Evolutionary conservation across 2,888 invertebrate genomes (phyloP).

Genomic region (Dicycla oo): DNA sequence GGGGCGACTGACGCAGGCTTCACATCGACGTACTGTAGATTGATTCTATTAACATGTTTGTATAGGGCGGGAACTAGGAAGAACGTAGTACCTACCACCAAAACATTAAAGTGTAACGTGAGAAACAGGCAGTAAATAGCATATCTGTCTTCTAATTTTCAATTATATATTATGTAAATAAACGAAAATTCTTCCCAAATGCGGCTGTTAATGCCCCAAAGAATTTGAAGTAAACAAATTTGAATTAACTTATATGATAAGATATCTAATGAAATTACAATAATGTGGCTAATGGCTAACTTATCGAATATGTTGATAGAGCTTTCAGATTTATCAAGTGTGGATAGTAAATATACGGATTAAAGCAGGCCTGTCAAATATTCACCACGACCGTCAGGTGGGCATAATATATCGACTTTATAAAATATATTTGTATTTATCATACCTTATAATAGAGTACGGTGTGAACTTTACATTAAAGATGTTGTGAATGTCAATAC

Average conservation of each 20-base stretch:
- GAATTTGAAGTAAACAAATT: constrained; percentile 46
- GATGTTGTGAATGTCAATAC: constrained; percentile 27
- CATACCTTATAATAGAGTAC: constrained; percentile 8
- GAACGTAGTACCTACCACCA: constrained; percentile 1
- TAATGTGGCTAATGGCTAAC: constrained; percentile 41
- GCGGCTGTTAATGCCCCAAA: constrained; percentile 22
- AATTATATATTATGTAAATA: constrained; percentile 62
- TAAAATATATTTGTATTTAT: constrained; percentile 23
- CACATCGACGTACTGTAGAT: constrained; percentile 58
- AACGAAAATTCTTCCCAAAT: constrained; percentile 42
- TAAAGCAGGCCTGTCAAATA: constrained; percentile 48
- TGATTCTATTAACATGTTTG: constrained; percentile 64
- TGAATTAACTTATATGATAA: constrained; percentile 47
- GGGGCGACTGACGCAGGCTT: constrained; percentile 63
- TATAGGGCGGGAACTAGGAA: constrained; percentile 32
- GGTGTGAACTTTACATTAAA: constrained; percentile 5
- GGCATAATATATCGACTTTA: constrained; percentile 34
- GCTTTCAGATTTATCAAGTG: constrained; percentile 44
- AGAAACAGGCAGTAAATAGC: constrained; percentile 47
- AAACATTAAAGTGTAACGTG: constrained; percentile 53
- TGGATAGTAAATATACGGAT: constrained; percentile 46
- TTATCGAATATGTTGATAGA: constrained; percentile 47
- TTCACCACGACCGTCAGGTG: constrained; percentile 26
- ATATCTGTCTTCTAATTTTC: constrained; percentile 54
- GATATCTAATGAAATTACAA: constrained; percentile 55